Base-by-base conservation (phyloP, 2,888 invertebrate species). In the Protodeltote pygarga region DNA sequence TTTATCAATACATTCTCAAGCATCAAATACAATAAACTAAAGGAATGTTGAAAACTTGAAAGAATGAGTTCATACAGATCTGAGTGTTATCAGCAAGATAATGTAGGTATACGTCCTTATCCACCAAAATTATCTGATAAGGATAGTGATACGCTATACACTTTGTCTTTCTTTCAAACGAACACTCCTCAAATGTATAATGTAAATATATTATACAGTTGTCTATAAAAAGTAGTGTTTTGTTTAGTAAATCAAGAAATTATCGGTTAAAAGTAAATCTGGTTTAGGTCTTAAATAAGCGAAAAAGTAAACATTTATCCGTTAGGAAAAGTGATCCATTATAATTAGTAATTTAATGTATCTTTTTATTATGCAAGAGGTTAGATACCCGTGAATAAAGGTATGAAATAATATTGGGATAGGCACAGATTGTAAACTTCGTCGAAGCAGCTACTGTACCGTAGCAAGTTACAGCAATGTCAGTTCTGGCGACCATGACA, bases 51-150 rank as follows among this genome's bases (percentile, higher is more conserved):
- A 63, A 76, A 71, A 75, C 54, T 46, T 64, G 47, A 63, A 76
- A 71, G 75, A 76, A 73, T 71, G 76, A 72, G 76, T 76, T 69
- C 75, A 71, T 67, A 66, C 61, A 81, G 86, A 85, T 85, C 80
- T 76, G 46, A 70, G 58, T 61, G 75, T 85, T 89, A 89, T 89
- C 89, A 82, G 58, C 10, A 34, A 77, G 89, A 88, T 89, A 86
- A 73, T 71, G 63, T 67, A 73, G 71, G 63, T 67, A 45, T 66
- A 73, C 71, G 71, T 74, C 73, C 76, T 87, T 86, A 89, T 88
- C 87, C 84, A 66, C 68, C 47, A 65, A 73, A 73, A 67, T 83
- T 87, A 88, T 85, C 82, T 75, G 87, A 87, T 87, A 85, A 84
- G 50, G 44, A 32, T 38, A 49, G 51, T 61, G 46, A 60, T 60